Percentiles rank a stretch among this genome's conserved stretches.
Conservation (phyloP, 2,888 invertebrate genomes). For the Galeruca laticollis region DNA sequence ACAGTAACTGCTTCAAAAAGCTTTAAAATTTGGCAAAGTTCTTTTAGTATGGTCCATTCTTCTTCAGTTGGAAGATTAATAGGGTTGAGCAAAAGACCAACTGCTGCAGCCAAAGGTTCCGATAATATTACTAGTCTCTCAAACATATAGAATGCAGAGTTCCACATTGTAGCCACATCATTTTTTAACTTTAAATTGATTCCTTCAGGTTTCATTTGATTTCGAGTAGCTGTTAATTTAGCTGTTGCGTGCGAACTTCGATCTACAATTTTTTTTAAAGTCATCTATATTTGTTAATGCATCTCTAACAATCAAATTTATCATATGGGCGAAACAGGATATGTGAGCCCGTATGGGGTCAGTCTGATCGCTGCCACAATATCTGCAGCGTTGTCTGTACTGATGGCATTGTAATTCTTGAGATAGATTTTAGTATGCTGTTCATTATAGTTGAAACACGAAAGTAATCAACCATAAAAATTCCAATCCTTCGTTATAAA, state of each 20-base stretch:
- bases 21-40: constrained; percentile 41
- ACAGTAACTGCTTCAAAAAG: constrained; percentile 44
- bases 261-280: constrained; percentile 14
- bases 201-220: constrained; percentile 34
- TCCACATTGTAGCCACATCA: constrained; percentile 47
- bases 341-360: constrained; percentile 38
- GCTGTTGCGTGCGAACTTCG: too few species aligned
- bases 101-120: constrained; percentile 46
- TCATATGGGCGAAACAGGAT: constrained; percentile 34
- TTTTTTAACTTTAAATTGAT: constrained; percentile 44
- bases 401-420: constrained; percentile 30
- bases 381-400: constrained; percentile 41
- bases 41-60: constrained; percentile 45
- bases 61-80: too few species aligned
- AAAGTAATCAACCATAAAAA: constrained; percentile 33
- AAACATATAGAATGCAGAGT: constrained; percentile 48
- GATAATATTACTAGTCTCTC: constrained; percentile 40
- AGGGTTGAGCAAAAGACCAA: constrained; percentile 47
- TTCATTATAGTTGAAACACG: constrained; percentile 34
- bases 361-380: constrained; percentile 36
- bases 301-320: constrained; percentile 25
- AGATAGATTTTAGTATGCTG: constrained; percentile 39
- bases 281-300: constrained; percentile 21
- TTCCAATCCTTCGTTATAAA: constrained; percentile 40
- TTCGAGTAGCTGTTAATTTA: constrained; percentile 38